Base-by-base conservation (phyloP, 2,888 invertebrate species). In the Hyalella azteca region DNA sequence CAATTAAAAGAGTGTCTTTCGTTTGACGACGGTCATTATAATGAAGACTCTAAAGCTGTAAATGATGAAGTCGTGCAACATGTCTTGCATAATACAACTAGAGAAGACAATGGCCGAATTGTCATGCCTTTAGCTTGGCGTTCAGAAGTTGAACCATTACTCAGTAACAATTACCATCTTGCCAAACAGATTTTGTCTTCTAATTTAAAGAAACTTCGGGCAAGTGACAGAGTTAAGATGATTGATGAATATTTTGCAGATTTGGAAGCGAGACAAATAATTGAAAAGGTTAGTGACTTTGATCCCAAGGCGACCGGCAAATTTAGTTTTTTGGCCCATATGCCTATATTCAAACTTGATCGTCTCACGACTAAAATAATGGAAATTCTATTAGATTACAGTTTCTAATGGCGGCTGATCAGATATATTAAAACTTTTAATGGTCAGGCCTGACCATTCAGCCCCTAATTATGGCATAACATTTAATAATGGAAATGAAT, bases 271-370 rank as follows among this genome's bases (percentile, higher is more conserved):
- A 15, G 13, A 3, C 36, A 39, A 22, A 39, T 73, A 3, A 22
- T 73, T 0, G 73, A 73, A 26, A 7, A n/a, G 0, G n/a, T 73
- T 7, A 19, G 13, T 13, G 36, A 73, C 36, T 9, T 73, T 11
- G 11, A 5, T 9, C 0, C n/a, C n/a, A n/a, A n/a, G n/a, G n/a
- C n/a, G n/a, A n/a, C n/a, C n/a, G n/a, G n/a, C n/a, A 13, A 15
- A 3, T 49, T 15, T 49, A 49, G 49, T 13, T 49, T 49, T 15
- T 3, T 49, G 3, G 7, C 49, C n/a, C 49, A 77, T 40, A 77
- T 77, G 48, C 48, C 48, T 40, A n/a, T 77, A 3, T 77, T 77
- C 45, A 49, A 40, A n/a, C 48, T 29, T 32, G 48, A 77, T 45
- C 19, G 48, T 3, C 22, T 48, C 15, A 77, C 77, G 26, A 77